Evolutionary conservation across 2,797 vertebrate genomes (phyloP).

Genomic region (Psittacula derbiana): DNA sequence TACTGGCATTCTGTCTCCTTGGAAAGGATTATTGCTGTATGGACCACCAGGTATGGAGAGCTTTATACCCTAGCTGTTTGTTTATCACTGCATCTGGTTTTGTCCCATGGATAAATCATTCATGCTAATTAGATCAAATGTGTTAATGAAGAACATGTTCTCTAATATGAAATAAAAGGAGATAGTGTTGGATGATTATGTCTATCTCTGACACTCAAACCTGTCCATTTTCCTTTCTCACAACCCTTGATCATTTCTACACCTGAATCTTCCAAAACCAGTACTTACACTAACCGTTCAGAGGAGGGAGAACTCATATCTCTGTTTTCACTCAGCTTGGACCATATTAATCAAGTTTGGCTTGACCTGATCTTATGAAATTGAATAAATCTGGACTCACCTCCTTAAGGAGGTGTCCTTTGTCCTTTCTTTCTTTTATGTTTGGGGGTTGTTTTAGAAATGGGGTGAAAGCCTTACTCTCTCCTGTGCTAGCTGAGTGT

Average conservation of each 20-base stretch:
- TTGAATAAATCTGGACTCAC: neutral
- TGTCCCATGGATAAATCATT: neutral
- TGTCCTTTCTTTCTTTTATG: neutral
- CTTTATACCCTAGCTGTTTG: neutral
- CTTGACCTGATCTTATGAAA: neutral
- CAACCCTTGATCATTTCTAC: neutral
- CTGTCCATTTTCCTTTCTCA: neutral
- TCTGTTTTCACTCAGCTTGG: neutral
- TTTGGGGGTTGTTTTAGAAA: neutral
- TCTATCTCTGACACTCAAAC: neutral
- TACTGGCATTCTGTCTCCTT: constrained; percentile 92
- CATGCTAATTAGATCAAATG: neutral
- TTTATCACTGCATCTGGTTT: neutral
- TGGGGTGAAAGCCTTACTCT: neutral
- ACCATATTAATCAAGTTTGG: neutral
- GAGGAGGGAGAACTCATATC: neutral
- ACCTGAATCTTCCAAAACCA: neutral
- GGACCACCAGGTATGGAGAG: constrained; percentile 87
- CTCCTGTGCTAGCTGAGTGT: neutral
- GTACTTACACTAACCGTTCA: neutral
- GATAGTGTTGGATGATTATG: neutral
- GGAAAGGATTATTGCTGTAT: constrained; percentile 93
- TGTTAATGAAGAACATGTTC: neutral
- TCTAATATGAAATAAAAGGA: neutral
- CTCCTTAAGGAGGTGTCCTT: neutral